A percentile compares a stretch with the other conserved stretches of the same genome.
These are phyloP conservation scores for Terebella lapidaria DNA, from an alignment of 2,888 invertebrate species.

Conservation along the genomic window DNA sequence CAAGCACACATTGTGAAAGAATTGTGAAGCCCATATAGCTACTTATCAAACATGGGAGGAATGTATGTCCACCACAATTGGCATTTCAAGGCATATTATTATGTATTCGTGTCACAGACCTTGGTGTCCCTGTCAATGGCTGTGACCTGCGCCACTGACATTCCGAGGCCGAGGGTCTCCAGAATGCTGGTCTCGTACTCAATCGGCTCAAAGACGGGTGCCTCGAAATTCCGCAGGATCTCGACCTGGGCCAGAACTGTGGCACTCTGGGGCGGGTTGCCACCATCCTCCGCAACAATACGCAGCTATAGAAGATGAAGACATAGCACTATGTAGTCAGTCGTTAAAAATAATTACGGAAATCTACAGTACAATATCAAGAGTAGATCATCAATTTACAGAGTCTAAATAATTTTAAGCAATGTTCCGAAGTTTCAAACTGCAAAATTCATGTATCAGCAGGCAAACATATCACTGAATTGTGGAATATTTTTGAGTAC, in stretches of 20 bases:
- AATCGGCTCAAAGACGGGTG: constrained; percentile 14
- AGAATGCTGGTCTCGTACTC: constrained; percentile 29
- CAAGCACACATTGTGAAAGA: not conserved
- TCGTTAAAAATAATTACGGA: not conserved
- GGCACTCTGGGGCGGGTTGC: constrained; percentile 26
- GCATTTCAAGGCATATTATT: too few relatives aligned
- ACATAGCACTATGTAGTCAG: not conserved
- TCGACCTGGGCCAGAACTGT: constrained; percentile 30
- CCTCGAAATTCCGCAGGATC: constrained; percentile 21
- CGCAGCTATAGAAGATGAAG: constrained; percentile 29
- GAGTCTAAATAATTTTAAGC: too few relatives aligned
- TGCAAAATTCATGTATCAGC: too few relatives aligned
- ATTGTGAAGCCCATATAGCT: too few relatives aligned
- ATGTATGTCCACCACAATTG: too few relatives aligned
- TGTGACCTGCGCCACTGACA: constrained; percentile 22
- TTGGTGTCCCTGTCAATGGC: constrained; percentile 22
- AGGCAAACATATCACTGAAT: too few relatives aligned
- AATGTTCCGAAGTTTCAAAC: too few relatives aligned
- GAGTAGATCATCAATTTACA: too few relatives aligned
- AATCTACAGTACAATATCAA: too few relatives aligned
- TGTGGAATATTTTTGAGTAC: too few relatives aligned
- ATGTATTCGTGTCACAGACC: too few relatives aligned
- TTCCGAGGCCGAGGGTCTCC: constrained; percentile 35
- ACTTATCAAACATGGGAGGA: too few relatives aligned
- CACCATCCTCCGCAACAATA: constrained; percentile 36